phyloP scores from a whole-genome alignment of 2,888 invertebrate species.

The Epiblema foenella region DNA sequence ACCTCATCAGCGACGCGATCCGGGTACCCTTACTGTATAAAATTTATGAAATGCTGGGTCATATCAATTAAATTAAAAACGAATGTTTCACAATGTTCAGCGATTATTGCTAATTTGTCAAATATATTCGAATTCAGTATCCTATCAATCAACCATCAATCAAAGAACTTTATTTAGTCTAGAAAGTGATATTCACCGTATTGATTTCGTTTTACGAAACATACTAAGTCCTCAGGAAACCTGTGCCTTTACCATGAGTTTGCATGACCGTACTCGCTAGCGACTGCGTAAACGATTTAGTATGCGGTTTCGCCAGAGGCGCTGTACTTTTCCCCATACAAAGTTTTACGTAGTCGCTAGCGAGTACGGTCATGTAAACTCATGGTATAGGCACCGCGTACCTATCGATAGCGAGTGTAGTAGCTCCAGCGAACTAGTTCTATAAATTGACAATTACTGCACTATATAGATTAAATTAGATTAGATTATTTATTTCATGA shows the following conservation, averaged over 20 bases:
- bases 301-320: too few relatives aligned
- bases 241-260: too few relatives aligned
- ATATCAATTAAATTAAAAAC: neutral
- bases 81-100: neutral
- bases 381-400: too few relatives aligned
- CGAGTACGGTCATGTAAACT: too few relatives aligned
- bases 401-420: neutral
- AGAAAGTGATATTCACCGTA: neutral
- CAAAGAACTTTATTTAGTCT: neutral
- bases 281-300: too few relatives aligned
- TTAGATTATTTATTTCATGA: too few relatives aligned
- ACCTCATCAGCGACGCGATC: slow-evolving; percentile 48
- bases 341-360: too few relatives aligned
- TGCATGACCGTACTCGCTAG: too few relatives aligned
- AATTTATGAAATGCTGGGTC: neutral
- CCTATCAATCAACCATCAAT: neutral
- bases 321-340: too few relatives aligned
- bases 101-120: neutral
- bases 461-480: too few relatives aligned
- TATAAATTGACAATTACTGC: neutral
- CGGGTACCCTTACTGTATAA: neutral
- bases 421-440: neutral
- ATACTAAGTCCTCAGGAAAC: neutral
- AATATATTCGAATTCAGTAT: neutral
- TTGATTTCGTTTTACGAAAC: neutral